These are phyloP conservation scores for Platycheirus albimanus DNA, from an alignment of 2,888 invertebrate species.

Conservation along the genomic window DNA sequence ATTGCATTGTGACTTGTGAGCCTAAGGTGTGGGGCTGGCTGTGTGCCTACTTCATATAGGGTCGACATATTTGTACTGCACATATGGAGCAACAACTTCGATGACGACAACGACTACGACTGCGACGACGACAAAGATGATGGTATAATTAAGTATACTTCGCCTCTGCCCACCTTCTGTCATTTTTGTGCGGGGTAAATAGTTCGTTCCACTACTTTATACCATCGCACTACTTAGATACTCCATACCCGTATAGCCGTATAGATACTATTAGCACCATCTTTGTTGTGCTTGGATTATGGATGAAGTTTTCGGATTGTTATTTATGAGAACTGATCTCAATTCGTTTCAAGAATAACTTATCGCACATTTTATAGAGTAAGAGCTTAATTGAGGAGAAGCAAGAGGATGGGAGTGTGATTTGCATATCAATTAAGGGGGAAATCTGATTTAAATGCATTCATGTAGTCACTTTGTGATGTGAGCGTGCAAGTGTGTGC, in stretches of 20 bases:
- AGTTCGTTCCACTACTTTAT: conserved; percentile 47
- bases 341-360: conserved; percentile 64
- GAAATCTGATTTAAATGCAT: conserved; percentile 68
- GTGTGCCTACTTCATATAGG: conserved; percentile 9
- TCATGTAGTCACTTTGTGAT: conserved; percentile 25
- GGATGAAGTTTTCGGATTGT: conserved; percentile 52
- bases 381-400: conserved; percentile 50
- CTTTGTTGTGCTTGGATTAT: conserved; percentile 52
- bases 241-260: no score
- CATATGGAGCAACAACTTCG: conserved; percentile 19
- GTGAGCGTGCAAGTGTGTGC: no score
- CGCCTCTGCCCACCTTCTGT: conserved; percentile 48
- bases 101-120: conserved; percentile 17
- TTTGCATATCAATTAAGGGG: conserved; percentile 71
- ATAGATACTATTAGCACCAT: conserved; percentile 67
- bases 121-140: conserved; percentile 30
- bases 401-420: conserved; percentile 58
- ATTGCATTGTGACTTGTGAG: no score
- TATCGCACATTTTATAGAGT: conserved; percentile 9
- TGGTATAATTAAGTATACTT: conserved; percentile 63
- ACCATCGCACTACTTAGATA: conserved; percentile 19
- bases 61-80: conserved; percentile 9
- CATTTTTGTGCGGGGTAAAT: conserved; percentile 50
- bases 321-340: conserved; percentile 68
- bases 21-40: conserved; percentile 58